Evolutionary conservation across 2,113 vertebrate species (phyloP).

Genomic region (Tyrannus savana): DNA sequence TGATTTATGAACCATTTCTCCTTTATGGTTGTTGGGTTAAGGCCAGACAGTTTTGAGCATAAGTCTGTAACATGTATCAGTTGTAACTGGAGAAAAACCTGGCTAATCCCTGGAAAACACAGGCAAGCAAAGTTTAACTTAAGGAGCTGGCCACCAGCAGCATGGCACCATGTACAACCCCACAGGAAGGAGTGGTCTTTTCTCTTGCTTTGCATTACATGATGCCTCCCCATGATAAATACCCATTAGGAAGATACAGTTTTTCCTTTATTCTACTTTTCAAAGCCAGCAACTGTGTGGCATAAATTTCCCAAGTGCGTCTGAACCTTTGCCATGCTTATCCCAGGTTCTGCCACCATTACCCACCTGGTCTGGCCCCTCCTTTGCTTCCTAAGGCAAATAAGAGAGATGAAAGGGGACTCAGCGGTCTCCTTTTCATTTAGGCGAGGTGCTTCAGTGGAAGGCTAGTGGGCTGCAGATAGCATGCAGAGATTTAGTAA

Average conservation of each 20-base stretch:
- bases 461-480: conserved; percentile 27
- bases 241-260: neutral
- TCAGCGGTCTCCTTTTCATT: neutral
- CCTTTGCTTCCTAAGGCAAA: conserved; percentile 18
- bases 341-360: neutral
- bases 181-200: neutral
- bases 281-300: neutral
- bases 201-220: neutral
- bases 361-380: neutral
- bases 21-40: conserved; percentile 4
- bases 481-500: neutral
- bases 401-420: conserved; percentile 1
- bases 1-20: conserved; percentile 52
- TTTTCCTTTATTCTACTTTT: conserved; percentile 30
- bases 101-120: neutral
- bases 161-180: neutral
- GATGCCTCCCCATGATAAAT: neutral
- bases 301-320: neutral
- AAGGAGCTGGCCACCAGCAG: neutral
- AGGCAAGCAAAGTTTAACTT: neutral
- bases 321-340: conserved; percentile 7
- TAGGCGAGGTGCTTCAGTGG: neutral
- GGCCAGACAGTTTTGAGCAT: neutral
- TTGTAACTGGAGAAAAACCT: neutral
- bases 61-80: neutral